phyloP scores from a whole-genome alignment of 2,113 vertebrate species.

The Mesocricetus auratus region DNA sequence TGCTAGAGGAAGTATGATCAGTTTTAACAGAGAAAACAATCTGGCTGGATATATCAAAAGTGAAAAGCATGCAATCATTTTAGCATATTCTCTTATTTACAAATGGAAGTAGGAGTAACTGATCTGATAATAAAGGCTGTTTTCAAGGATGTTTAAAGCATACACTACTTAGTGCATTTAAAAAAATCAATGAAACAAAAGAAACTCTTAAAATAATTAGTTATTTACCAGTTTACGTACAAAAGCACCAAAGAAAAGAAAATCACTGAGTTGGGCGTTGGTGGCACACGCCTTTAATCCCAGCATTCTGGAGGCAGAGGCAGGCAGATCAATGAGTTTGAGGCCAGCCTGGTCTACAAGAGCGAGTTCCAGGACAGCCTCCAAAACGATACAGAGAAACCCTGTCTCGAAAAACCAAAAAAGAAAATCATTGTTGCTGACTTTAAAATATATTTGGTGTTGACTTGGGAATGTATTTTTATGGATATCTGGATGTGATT shows the following conservation, averaged over 20 bases:
- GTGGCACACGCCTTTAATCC: no score
- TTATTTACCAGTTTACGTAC: background rate
- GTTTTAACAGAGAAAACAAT: background rate
- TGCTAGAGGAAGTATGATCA: background rate
- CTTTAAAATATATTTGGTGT: background rate
- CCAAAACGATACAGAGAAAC: no score
- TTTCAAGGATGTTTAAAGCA: background rate
- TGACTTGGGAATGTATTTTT: background rate
- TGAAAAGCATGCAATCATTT: background rate
- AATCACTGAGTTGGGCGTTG: no score
- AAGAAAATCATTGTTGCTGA: background rate
- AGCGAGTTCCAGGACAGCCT: no score
- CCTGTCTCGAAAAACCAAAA: no score
- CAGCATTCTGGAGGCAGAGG: no score
- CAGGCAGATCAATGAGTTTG: no score
- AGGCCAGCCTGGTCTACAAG: no score
- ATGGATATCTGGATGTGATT: background rate
- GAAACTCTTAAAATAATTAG: background rate
- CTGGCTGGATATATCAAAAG: background rate
- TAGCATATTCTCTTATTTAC: background rate
- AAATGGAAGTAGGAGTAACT: background rate
- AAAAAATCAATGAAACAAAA: slow-evolving; percentile 36
- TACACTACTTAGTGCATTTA: background rate
- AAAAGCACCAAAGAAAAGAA: background rate
- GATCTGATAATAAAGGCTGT: background rate